These are phyloP conservation scores for Lasioglossum pauxillum DNA, from an alignment of 2,888 invertebrate genomes.

Conservation along the genomic window DNA sequence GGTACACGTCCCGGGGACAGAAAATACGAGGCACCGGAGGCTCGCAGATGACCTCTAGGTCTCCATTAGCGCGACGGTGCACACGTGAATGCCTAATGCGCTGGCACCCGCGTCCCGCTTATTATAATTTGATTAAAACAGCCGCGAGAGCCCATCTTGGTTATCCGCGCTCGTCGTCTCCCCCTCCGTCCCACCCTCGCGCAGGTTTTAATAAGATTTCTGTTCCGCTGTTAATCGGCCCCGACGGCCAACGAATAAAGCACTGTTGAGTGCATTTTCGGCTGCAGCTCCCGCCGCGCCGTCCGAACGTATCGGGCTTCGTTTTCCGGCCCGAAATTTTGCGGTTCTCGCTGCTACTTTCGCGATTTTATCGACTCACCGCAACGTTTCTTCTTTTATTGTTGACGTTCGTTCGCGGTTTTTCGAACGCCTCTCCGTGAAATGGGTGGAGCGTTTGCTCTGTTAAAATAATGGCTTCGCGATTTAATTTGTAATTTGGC, in stretches of 20 bases:
- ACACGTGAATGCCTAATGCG: conserved; percentile 71
- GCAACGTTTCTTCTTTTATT: not conserved
- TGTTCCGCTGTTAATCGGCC: conserved; percentile 58
- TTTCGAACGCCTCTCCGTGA: not conserved
- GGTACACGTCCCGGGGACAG: conserved; percentile 12
- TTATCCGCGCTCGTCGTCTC: conserved; percentile 46
- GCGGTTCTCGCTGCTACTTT: not conserved
- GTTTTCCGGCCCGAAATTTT: not conserved
- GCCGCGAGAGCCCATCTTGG: conserved; percentile 55
- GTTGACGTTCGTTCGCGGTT: not conserved
- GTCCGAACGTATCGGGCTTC: not conserved
- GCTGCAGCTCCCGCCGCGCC: not conserved
- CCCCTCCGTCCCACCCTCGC: not conserved
- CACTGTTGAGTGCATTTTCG: conserved; percentile 57
- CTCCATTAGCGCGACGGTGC: conserved; percentile 73
- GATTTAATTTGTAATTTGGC: not conserved
- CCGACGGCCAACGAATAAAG: conserved; percentile 59
- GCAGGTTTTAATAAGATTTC: conserved; percentile 70
- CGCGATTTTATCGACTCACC: not conserved
- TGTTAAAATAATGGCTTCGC: not conserved
- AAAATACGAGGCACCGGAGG: conserved; percentile 65
- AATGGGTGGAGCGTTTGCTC: accelerated
- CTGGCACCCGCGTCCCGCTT: conserved; percentile 70
- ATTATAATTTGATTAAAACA: conserved; percentile 77
- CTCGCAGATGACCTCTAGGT: conserved; percentile 66